Conservation (phyloP, 2,888 invertebrate species). For the Troilus luridus region DNA sequence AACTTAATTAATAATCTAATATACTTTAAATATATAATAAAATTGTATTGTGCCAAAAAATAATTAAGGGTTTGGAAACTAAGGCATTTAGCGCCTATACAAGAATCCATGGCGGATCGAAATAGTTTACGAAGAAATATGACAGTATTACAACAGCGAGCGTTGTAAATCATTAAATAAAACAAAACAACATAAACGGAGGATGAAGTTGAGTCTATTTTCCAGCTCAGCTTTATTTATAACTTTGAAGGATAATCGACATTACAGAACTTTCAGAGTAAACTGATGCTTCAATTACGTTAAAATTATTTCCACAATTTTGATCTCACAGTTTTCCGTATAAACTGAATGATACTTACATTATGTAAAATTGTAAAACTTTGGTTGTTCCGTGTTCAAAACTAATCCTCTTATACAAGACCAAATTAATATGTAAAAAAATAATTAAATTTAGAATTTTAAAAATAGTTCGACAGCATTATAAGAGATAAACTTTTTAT, state of each 20-base stretch:
- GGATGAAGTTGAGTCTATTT: background rate
- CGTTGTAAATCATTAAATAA: conserved; percentile 8
- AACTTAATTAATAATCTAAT: no score
- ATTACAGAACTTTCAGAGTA: background rate
- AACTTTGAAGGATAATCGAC: background rate
- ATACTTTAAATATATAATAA: no score
- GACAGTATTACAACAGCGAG: background rate
- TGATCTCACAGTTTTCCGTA: background rate
- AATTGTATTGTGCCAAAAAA: no score
- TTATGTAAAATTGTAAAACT: no score
- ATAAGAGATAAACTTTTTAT: no score
- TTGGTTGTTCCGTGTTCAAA: no score
- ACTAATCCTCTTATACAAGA: no score
- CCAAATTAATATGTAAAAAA: no score
- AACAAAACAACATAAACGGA: background rate
- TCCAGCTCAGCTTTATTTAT: background rate
- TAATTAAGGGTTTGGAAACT: no score
- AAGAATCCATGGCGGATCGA: background rate
- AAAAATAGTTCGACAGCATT: no score
- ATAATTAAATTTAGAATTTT: no score
- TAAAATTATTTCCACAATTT: background rate
- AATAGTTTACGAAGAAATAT: background rate
- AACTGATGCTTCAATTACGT: background rate
- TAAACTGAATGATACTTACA: background rate
- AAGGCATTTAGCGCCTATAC: background rate